These are phyloP conservation scores for Rousettus madagascariensis DNA, from an alignment of 2,797 vertebrate species.

Conservation along the genomic window DNA sequence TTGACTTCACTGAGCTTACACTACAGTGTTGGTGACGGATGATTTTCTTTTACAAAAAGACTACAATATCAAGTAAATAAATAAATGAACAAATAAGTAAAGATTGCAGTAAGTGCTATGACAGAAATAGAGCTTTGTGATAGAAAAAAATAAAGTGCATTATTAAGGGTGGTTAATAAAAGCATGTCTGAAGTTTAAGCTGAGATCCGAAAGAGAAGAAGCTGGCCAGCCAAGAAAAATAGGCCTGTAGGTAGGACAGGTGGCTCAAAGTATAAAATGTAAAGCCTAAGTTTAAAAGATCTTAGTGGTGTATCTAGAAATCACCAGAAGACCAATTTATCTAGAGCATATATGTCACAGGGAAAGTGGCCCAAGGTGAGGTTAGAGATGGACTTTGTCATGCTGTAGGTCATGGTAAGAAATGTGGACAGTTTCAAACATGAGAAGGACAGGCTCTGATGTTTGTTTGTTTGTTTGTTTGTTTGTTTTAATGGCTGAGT, in stretches of 20 bases:
- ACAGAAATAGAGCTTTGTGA: not conserved
- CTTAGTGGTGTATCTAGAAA: not conserved
- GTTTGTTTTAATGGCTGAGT: not conserved
- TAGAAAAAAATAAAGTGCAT: not conserved
- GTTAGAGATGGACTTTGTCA: not conserved
- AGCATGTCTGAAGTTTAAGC: not conserved
- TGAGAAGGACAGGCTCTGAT: not conserved
- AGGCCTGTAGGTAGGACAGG: not conserved
- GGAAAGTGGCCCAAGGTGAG: not conserved
- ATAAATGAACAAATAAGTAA: not conserved
- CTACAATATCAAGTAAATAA: not conserved
- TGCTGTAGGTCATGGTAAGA: not conserved
- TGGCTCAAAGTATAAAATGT: not conserved
- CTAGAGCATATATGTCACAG: not conserved
- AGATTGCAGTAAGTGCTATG: not conserved
- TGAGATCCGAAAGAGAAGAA: not conserved
- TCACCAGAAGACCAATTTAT: not conserved
- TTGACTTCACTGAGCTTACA: not conserved
- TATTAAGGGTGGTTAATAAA: not conserved
- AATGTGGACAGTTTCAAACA: not conserved
- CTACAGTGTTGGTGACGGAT: not conserved
- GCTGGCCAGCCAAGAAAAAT: not conserved
- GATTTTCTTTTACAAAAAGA: not conserved
- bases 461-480: too few species aligned
- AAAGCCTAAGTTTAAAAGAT: not conserved